Conservation (phyloP, 1,140 invertebrate genomes). For the Leptoteleia sp. region DNA sequence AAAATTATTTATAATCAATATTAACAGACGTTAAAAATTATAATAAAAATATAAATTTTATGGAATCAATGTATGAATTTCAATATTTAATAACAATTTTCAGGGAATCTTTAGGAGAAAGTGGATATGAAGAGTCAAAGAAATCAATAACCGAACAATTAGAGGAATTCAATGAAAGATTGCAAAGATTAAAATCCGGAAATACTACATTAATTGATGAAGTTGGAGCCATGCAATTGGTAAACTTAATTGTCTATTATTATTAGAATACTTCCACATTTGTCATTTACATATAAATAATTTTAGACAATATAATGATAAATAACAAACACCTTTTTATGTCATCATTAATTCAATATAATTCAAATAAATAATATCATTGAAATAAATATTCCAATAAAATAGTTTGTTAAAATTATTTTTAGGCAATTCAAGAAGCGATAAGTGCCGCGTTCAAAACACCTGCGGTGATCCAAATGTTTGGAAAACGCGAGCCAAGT, state of each 20-base stretch:
- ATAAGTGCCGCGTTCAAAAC: constrained; percentile 90
- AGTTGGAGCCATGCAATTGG: constrained; percentile 85
- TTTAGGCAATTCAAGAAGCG: constrained; percentile 88
- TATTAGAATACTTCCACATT: too few species aligned
- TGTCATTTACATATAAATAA: too few species aligned
- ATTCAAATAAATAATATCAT: too few species aligned
- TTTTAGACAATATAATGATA: too few species aligned
- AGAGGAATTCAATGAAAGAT: constrained; percentile 86
- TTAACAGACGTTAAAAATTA: too few species aligned
- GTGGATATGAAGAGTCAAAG: constrained; percentile 88
- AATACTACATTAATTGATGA: constrained; percentile 87
- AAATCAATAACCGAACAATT: constrained; percentile 89
- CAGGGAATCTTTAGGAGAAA: constrained; percentile 85
- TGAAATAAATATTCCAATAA: too few species aligned
- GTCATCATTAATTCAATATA: too few species aligned
- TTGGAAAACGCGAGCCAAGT: constrained; percentile 88
- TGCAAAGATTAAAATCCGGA: constrained; percentile 86
- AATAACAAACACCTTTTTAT: too few species aligned
- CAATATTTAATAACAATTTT: constrained; percentile 40
- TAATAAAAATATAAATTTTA: too few species aligned
- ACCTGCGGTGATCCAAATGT: constrained; percentile 88
- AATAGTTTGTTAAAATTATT: too few species aligned
- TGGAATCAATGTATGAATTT: too few species aligned
- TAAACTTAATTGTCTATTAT: constrained; percentile 73
- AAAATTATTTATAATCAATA: too few species aligned